Conservation (phyloP, 2,888 invertebrate species). For the Endotricha flammealis region DNA sequence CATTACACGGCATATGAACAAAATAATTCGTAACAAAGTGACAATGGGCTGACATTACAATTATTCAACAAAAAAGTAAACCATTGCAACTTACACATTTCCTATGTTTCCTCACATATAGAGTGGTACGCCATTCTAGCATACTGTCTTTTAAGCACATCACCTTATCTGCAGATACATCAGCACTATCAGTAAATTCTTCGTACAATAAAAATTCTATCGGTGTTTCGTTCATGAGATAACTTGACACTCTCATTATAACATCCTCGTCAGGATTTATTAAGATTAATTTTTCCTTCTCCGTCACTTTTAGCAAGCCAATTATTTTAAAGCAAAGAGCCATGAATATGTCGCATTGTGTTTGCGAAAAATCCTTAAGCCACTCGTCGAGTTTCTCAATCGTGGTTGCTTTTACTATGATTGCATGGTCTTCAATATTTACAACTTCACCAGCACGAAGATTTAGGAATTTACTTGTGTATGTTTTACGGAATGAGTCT, state of each 20-base stretch:
- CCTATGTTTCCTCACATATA: constrained; percentile 6
- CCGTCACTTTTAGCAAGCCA: constrained; percentile 2
- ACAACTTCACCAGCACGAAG: constrained; percentile 13
- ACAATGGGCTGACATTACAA: too few species aligned
- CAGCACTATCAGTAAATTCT: background rate
- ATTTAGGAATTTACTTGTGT: background rate
- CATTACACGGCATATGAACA: too few species aligned
- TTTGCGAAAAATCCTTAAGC: constrained; percentile 10
- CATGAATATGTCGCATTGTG: constrained; percentile 13
- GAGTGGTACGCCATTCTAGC: constrained; percentile 8
- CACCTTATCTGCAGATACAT: constrained; percentile 1
- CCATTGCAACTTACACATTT: constrained; percentile 12
- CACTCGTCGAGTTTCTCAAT: constrained; percentile 14
- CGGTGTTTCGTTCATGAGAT: constrained; percentile 5
- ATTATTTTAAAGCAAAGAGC: constrained; percentile 14
- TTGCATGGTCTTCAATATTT: constrained; percentile 12
- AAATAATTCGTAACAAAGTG: too few species aligned
- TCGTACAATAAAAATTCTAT: constrained; percentile 3
- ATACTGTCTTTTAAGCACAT: constrained; percentile 8
- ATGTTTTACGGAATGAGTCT: constrained; percentile 6
- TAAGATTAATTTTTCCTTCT: constrained; percentile 10
- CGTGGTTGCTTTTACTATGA: constrained; percentile 14
- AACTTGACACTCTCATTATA: constrained; percentile 11
- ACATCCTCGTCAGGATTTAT: constrained; percentile 20
- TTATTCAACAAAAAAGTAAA: background rate